These are phyloP conservation scores for Enchytraeus crypticus DNA, from an alignment of 2,888 invertebrate genomes.

Conservation along the genomic window DNA sequence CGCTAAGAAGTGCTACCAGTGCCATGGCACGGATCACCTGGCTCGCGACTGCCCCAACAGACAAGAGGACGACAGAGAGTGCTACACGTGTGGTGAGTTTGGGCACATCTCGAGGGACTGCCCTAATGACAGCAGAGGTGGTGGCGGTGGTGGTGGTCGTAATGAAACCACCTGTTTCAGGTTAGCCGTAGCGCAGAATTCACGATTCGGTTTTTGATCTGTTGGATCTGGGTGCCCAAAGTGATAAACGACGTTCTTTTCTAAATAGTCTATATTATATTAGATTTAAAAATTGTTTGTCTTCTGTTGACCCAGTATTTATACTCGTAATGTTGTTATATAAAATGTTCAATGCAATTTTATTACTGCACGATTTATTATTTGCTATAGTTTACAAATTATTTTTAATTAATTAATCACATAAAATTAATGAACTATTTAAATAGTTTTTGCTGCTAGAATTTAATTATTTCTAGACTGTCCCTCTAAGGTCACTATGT, in stretches of 20 bases:
- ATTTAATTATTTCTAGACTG: no score
- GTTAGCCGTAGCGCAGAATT: background rate
- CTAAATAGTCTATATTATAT: no score
- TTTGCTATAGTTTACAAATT: background rate
- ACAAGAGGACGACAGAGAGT: constrained; percentile 9
- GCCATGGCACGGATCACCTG: constrained; percentile 35
- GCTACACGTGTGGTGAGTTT: constrained; percentile 70
- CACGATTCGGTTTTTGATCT: background rate
- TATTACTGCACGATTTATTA: background rate
- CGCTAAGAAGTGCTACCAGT: constrained; percentile 41
- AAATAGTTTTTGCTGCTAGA: no score
- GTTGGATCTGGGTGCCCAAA: no score
- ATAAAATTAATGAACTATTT: no score
- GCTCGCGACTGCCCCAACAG: constrained; percentile 54
- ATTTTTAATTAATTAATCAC: background rate
- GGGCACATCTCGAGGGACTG: constrained; percentile 34
- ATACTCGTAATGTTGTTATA: background rate
- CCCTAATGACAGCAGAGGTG: constrained; percentile 56
- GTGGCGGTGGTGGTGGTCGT: no score
- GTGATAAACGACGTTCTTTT: no score
- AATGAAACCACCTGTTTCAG: background rate
- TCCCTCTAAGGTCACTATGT: no score
- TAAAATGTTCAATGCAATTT: background rate
- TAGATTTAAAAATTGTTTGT: no score
- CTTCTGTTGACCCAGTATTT: no score